phyloP scores from a whole-genome alignment of 2,888 invertebrate genomes.

The Pseudococcus jackbeardsleyi region DNA sequence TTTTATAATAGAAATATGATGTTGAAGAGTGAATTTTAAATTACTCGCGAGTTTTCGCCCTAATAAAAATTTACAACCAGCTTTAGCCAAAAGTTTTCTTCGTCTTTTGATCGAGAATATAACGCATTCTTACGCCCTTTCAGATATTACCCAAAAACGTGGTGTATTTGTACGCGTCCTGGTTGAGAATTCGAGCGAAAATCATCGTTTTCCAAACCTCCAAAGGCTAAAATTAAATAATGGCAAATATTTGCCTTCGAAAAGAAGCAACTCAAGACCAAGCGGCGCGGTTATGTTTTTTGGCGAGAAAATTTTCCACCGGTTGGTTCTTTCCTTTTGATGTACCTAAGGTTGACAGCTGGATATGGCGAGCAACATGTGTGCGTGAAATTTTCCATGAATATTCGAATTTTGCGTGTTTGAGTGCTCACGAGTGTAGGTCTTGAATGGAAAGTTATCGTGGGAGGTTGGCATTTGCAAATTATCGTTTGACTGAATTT shows the following conservation, averaged over 20 bases:
- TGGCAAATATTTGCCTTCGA: slow-evolving; percentile 7
- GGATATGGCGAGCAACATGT: neutral
- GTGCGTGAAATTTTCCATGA: neutral
- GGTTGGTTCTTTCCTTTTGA: neutral
- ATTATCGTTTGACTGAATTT: neutral
- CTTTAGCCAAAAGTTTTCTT: neutral
- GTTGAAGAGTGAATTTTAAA: slow-evolving; percentile 15
- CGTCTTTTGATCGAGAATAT: neutral
- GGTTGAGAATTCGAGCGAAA: neutral
- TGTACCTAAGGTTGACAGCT: neutral
- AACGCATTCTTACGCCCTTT: neutral
- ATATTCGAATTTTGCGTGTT: neutral
- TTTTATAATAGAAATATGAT: neutral
- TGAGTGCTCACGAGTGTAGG: neutral
- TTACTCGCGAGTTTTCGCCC: neutral
- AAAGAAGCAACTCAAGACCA: neutral
- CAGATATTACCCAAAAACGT: neutral
- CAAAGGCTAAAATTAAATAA: neutral
- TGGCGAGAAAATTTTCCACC: neutral
- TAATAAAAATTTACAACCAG: slow-evolving; percentile 18
- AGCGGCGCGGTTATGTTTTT: neutral
- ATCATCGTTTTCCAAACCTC: neutral
- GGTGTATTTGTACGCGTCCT: neutral
- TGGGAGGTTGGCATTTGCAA: neutral
- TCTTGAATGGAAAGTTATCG: neutral